A percentile compares a stretch with the other conserved stretches of the same genome.
Conservation (phyloP, 1,140 invertebrate species). For the Philopotamus ludificatus region DNA sequence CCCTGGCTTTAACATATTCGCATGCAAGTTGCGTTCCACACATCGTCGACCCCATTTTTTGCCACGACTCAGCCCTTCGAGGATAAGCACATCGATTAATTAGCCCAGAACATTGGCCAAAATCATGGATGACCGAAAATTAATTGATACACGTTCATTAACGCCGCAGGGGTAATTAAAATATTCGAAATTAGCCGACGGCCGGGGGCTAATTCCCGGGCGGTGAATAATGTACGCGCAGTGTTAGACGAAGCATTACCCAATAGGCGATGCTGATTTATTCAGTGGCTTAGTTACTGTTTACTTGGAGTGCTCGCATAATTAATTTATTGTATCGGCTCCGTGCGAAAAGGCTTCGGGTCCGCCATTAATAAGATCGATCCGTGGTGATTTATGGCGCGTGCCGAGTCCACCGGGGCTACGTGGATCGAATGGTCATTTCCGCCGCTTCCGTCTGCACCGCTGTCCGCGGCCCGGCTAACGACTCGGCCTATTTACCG, state of each 20-base stretch:
- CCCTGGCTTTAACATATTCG: no score
- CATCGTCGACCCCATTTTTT: no score
- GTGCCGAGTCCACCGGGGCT: no score
- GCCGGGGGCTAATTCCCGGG: neutral
- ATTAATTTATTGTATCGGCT: neutral
- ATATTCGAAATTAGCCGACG: constrained; percentile 1
- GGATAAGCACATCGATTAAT: neutral
- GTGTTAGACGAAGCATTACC: constrained; percentile 2
- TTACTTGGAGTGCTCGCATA: neutral
- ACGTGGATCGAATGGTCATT: neutral
- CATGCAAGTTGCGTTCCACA: no score
- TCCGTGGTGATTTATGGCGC: neutral
- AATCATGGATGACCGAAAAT: neutral
- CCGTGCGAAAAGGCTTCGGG: no score
- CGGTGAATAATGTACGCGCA: constrained; percentile 8
- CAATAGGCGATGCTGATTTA: constrained; percentile 19
- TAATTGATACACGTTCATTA: neutral
- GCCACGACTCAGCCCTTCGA: no score
- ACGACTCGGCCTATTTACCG: no score
- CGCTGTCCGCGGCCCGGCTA: no score
- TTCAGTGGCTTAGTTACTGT: constrained; percentile 1
- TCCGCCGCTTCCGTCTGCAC: neutral
- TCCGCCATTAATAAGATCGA: no score
- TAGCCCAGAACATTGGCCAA: neutral
- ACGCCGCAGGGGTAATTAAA: neutral